Base-by-base conservation (phyloP, 2,797 vertebrate genomes). In the Arvicola amphibius region DNA sequence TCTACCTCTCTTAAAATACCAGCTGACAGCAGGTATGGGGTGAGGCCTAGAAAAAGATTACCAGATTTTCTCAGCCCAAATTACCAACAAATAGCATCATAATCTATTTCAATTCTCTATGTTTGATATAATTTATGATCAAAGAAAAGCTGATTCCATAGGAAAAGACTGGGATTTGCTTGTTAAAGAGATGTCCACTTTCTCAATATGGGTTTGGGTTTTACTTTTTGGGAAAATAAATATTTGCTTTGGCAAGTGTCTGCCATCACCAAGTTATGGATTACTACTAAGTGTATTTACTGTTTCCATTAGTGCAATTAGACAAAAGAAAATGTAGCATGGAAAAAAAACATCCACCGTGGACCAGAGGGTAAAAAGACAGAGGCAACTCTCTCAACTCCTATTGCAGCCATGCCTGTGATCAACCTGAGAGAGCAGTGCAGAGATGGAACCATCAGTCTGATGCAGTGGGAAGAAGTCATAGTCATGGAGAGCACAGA, bases 181-280 rank as follows among this genome's bases (percentile, higher is more conserved):
- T 65, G 63, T 67, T 85, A 90, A 92, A 73, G 71, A 88, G 92
- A 88, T 37, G 34, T 74, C 46, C 53, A 53, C 48, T 63, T 73
- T 85, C 78, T 92, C 61, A 85, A 53, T 29, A 59, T 74, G 37
- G 19, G 6, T 92, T 94, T 96, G 32, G 23, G 81, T 27, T 94
- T 87, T 48, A 5, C 25, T 74, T 6, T 89, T 95, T 74, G 65
- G 65, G 16, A 67, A 94, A 87, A 77, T 84, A 87, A 92, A 12
- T 56, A 4, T 69, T 90, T 91, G 27, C 71, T 25, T 87, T 81
- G 69, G 27, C 61, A 63, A 8, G 65, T 88, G 6, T 90, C 80
- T 90, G 9, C 65, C 34, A 5, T 90, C 65, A 46, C n/a, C 40
- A 79, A 74, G 40, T 71, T 91, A 63, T 51, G 74, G 56, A 83